Conservation (phyloP, 2,888 invertebrate species). For the Drosophila meridionalis region DNA sequence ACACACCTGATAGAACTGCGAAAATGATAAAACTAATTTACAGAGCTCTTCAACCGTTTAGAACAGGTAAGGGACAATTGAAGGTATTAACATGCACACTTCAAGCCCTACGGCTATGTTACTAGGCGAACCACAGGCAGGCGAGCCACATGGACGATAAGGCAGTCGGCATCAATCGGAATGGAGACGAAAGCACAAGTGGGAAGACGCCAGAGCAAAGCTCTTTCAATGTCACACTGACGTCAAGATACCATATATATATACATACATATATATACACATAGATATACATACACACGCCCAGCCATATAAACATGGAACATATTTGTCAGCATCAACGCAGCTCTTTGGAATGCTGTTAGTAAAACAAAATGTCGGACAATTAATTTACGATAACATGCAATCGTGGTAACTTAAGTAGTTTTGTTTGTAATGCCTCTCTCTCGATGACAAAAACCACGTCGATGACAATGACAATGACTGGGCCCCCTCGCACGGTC, state of each 20-base stretch:
- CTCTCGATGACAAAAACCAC: conserved; percentile 56
- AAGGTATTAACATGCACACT: neutral
- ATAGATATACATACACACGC: neutral
- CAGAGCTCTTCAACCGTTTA: neutral
- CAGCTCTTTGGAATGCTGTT: conserved; percentile 64
- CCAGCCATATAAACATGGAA: conserved; percentile 8
- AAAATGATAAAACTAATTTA: neutral
- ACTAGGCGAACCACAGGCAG: neutral
- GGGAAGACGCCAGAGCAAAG: conserved; percentile 9
- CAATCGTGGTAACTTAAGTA: conserved; percentile 80
- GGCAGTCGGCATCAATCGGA: neutral
- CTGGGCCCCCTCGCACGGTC: conserved; percentile 15
- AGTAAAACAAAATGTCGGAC: conserved; percentile 77
- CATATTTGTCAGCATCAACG: conserved; percentile 47
- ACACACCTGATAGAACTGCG: neutral
- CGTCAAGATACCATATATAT: conserved; percentile 3
- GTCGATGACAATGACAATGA: conserved; percentile 27
- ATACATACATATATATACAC: conserved; percentile 8
- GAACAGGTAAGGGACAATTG: neutral
- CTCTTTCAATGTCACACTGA: conserved; percentile 18
- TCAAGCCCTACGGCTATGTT: neutral
- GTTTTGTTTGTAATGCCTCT: conserved; percentile 76
- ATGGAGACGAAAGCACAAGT: conserved; percentile 4
- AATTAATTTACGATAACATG: conserved; percentile 80
- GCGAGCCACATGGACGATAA: neutral